Evolutionary conservation across 1,140 invertebrate genomes (phyloP).

Genomic region (Bombus breviceps): DNA sequence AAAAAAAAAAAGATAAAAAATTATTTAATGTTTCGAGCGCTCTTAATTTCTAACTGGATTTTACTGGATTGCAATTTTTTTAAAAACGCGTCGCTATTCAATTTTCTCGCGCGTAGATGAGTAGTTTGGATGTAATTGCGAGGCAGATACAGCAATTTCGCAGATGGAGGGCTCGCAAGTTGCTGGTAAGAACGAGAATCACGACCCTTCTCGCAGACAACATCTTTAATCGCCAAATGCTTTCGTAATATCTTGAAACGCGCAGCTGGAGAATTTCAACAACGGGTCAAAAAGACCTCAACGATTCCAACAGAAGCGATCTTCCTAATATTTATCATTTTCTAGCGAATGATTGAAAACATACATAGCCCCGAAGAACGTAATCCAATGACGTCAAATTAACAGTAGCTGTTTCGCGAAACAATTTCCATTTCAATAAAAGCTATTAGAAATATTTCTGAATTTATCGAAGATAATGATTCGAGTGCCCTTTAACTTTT

Average conservation of each 20-base stretch:
- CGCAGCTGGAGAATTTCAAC: background rate
- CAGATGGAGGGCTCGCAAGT: background rate
- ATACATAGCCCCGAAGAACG: background rate
- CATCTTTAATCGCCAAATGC: conserved; percentile 22
- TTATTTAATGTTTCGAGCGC: background rate
- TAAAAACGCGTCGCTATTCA: background rate
- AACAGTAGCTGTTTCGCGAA: background rate
- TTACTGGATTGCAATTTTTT: background rate
- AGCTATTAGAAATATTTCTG: background rate
- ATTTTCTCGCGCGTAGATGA: background rate
- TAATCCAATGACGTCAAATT: background rate
- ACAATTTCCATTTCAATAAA: background rate
- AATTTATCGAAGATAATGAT: background rate
- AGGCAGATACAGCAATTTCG: conserved; percentile 20
- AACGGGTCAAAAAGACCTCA: background rate
- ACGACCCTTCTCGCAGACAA: background rate
- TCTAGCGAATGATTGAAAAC: background rate
- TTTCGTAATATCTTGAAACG: conserved; percentile 3
- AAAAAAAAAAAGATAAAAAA: background rate
- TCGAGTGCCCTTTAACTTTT: background rate
- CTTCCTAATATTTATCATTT: background rate
- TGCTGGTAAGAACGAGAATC: background rate
- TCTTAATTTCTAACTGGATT: background rate
- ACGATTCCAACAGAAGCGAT: background rate
- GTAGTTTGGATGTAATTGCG: background rate